Base-by-base conservation (phyloP, 30 jellyfish, hydroid and myxozoan species). In the Hydractinia echinata region DNA sequence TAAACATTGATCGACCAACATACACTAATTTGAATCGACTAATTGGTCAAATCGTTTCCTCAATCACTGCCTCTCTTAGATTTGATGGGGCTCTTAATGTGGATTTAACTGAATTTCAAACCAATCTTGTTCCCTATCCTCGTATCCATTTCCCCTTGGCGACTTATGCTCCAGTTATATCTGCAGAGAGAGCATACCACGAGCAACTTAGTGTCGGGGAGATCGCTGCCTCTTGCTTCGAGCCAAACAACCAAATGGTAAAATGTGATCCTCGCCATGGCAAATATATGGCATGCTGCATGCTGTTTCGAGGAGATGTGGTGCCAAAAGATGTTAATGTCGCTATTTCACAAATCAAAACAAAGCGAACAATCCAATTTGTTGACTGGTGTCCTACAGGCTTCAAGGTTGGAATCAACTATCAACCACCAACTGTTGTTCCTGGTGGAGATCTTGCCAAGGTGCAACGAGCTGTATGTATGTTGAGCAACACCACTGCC, bases 31-130 rank as follows among this genome's bases (percentile, higher is more conserved):
- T 90, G 21, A 90, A 90, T 61, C 95, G 97, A 49, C 86, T 85
- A 0, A 90, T 86, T 72, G 97, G 96, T 53, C 97, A 90, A 51
- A 90, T 90, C 56, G 96, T 90, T 15, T 85, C 96, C 44, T 30
- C 44, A 30, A 30, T 30, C 44, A 30, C 44, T 30, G 44, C 44
- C 2, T 30, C 44, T 30, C 94, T 90, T 53, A 87, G 97, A 60
- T 90, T 90, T 70, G 97, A 90, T 53, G 97, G 97, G 55, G 92
- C 97, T 52, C 87, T 91, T 67, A 91, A 91, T 72, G 98, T 91
- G 51, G 98, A 91, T 62, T 92, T 91, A 30, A 30, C 44, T 30
- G 44, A 30, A 30, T 30, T 30, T 30, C 44, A 30, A 30, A 30
- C 44, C 44, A 30, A 30, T 30, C 44, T 30, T 30, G 44, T 30